A percentile compares a stretch with the other conserved stretches of the same genome.
These are phyloP conservation scores for Stenodema calcarata DNA, from an alignment of 2,888 invertebrate species.

Conservation along the genomic window DNA sequence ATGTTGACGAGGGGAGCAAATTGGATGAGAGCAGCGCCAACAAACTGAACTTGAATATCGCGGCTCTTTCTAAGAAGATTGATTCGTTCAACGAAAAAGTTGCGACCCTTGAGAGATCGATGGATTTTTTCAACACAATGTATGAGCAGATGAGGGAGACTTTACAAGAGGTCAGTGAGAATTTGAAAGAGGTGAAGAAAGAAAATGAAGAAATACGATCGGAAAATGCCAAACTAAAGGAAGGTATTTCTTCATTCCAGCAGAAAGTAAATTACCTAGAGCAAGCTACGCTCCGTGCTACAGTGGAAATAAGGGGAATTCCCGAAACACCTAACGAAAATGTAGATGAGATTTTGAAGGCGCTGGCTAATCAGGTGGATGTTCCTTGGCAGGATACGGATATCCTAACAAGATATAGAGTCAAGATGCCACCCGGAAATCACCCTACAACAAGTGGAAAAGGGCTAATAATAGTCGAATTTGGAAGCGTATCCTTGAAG, in stretches of 20 bases:
- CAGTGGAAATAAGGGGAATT: conserved; percentile 18
- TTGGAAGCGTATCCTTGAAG: no score
- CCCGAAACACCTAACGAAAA: conserved; percentile 24
- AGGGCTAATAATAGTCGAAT: no score
- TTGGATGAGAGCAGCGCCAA: background rate
- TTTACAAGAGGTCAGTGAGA: background rate
- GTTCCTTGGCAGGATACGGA: conserved; percentile 12
- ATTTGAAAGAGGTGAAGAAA: conserved; percentile 7
- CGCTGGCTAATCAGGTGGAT: no score
- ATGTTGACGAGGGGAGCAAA: conserved; percentile 14
- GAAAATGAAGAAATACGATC: conserved; percentile 2
- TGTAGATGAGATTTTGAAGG: conserved; percentile 9
- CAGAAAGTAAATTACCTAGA: conserved; percentile 16
- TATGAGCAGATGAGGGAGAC: conserved; percentile 12
- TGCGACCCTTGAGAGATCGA: conserved; percentile 3
- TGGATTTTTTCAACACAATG: conserved; percentile 19
- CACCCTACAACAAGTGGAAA: no score
- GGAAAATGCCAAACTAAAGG: conserved; percentile 11
- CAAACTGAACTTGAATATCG: conserved; percentile 5
- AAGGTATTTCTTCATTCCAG: conserved; percentile 3
- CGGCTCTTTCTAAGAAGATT: conserved; percentile 2
- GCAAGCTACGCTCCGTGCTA: conserved; percentile 1
- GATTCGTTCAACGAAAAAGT: background rate
- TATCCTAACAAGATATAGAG: conserved; percentile 17
- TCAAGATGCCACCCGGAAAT: no score